Evolutionary conservation across 2,113 vertebrate genomes (phyloP).

Genomic region (Dicerorhinus sumatrensis): DNA sequence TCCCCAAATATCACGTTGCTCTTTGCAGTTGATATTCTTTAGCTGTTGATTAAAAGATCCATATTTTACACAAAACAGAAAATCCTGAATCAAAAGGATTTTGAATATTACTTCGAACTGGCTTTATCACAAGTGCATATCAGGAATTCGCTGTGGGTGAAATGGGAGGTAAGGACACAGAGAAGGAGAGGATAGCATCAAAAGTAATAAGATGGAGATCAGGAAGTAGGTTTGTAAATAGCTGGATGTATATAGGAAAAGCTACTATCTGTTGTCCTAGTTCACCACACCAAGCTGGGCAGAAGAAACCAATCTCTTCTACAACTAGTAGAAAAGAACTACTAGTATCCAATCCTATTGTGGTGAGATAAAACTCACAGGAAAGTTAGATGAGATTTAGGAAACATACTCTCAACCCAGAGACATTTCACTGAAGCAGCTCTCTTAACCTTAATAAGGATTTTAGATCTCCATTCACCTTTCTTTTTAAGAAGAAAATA

Average conservation of each 20-base stretch:
- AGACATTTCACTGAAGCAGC: background rate
- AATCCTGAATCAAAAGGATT: conserved; percentile 15
- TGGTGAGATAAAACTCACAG: background rate
- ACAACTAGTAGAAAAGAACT: background rate
- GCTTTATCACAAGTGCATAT: background rate
- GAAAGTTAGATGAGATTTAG: background rate
- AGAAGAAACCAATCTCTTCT: background rate
- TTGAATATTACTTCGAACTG: background rate
- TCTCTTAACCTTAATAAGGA: background rate
- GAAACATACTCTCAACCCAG: background rate
- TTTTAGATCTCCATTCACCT: background rate
- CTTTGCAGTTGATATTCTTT: background rate
- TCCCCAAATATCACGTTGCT: conserved; percentile 16
- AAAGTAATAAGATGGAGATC: background rate
- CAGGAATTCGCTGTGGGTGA: background rate
- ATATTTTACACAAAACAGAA: conserved; percentile 17
- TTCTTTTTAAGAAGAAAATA: background rate
- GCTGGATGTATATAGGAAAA: background rate
- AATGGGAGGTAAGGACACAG: background rate
- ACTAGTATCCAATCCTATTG: too few species aligned
- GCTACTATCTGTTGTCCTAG: too few species aligned
- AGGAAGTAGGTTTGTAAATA: background rate
- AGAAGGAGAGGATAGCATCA: background rate
- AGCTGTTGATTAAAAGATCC: conserved; percentile 5
- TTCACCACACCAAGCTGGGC: background rate